These are phyloP conservation scores for Stomatorhinus ivindoensis DNA, from an alignment of 2,113 vertebrate species.

Conservation along the genomic window DNA sequence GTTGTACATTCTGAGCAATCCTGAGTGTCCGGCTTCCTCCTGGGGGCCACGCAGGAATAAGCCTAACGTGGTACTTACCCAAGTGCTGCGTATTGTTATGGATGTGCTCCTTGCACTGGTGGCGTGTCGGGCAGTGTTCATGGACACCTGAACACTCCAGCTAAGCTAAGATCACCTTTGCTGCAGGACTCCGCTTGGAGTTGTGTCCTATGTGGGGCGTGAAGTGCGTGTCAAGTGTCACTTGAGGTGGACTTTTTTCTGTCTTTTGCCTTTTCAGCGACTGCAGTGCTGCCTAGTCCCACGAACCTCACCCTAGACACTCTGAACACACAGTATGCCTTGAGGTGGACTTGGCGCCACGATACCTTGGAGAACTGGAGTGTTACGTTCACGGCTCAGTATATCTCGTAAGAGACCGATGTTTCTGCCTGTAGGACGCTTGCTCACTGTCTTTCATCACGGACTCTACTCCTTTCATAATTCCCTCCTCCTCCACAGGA, in stretches of 20 bases:
- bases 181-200: background rate
- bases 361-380: background rate
- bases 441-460: background rate
- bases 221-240: background rate
- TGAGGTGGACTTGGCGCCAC: constrained; percentile 44
- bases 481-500: background rate
- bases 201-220: background rate
- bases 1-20: background rate
- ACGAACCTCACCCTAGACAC: constrained; percentile 30
- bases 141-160: background rate
- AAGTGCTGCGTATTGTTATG: background rate
- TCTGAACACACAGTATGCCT: constrained; percentile 47
- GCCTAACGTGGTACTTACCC: background rate
- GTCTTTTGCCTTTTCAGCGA: constrained; percentile 25
- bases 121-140: background rate
- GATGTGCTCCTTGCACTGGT: background rate
- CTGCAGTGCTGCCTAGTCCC: constrained; percentile 29
- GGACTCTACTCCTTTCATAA: background rate
- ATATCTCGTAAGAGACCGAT: constrained; percentile 36
- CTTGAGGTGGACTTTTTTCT: background rate
- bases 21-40: background rate
- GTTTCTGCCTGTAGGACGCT: background rate
- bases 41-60: background rate
- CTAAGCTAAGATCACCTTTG: background rate
- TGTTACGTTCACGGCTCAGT: constrained; percentile 49